These are phyloP conservation scores for Callipepla californica DNA, from an alignment of 2,113 vertebrate species.

Conservation along the genomic window DNA sequence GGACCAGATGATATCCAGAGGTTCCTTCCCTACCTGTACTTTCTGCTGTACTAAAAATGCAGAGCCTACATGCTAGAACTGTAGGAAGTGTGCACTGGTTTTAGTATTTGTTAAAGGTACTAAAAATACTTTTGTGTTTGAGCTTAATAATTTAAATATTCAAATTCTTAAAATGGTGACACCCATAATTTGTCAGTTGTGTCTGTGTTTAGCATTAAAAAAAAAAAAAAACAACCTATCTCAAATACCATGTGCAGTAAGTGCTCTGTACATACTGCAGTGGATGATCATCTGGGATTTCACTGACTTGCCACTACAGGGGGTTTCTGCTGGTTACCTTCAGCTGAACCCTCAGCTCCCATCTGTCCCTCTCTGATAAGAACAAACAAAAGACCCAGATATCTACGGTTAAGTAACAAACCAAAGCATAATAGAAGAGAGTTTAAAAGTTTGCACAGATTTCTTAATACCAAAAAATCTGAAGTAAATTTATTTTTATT, in stretches of 20 bases:
- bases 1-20: neutral
- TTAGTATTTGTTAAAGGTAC: neutral
- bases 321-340: slow-evolving; percentile 52
- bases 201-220: neutral
- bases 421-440: neutral
- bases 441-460: neutral
- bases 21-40: neutral
- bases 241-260: neutral
- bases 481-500: neutral
- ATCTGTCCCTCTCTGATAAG: slow-evolving; percentile 72
- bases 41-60: neutral
- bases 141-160: neutral
- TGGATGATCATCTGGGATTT: slow-evolving; percentile 61
- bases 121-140: neutral
- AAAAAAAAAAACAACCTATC: too few relatives aligned
- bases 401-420: neutral
- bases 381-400: slow-evolving; percentile 37
- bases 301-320: slow-evolving; percentile 8
- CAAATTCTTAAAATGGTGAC: neutral
- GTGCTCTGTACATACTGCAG: neutral
- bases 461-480: neutral
- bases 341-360: slow-evolving; percentile 57
- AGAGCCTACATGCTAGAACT: neutral
- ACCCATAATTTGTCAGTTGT: neutral
- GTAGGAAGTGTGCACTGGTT: neutral